These are phyloP conservation scores for Mycetomoellerius zeteki DNA, from an alignment of 1,140 invertebrate species.

Conservation along the genomic window DNA sequence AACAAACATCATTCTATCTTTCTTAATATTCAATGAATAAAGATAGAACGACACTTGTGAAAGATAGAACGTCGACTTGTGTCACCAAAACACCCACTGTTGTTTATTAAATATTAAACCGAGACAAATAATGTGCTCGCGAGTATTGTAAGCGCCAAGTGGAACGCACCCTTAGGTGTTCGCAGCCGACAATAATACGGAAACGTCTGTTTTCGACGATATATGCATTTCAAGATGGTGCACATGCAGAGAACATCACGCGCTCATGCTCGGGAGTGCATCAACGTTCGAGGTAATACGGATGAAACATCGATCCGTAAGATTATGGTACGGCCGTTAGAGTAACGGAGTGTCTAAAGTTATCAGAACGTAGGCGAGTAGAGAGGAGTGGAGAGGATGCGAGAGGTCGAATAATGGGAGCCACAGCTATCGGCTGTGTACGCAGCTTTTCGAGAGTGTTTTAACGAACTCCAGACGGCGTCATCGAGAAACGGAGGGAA, in stretches of 20 bases:
- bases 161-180: neutral
- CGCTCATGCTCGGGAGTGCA: neutral
- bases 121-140: too few species aligned
- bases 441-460: conserved; percentile 47
- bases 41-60: too few species aligned
- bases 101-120: too few species aligned
- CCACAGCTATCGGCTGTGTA: conserved; percentile 59
- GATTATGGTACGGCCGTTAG: conserved; percentile 18
- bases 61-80: too few species aligned
- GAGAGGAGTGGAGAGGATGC: neutral
- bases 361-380: conserved; percentile 39
- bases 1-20: too few species aligned
- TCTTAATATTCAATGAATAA: too few species aligned
- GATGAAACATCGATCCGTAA: conserved; percentile 33
- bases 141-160: too few species aligned
- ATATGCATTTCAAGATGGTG: neutral
- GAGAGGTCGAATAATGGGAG: conserved; percentile 40
- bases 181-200: neutral
- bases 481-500: conserved; percentile 18
- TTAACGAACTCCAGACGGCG: conserved; percentile 61
- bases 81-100: too few species aligned
- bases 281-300: conserved; percentile 4
- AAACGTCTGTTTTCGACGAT: neutral
- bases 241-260: conserved; percentile 6
- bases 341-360: conserved; percentile 38